Conservation (phyloP, 1,140 invertebrate species). For the Drosophila tsacasi region DNA sequence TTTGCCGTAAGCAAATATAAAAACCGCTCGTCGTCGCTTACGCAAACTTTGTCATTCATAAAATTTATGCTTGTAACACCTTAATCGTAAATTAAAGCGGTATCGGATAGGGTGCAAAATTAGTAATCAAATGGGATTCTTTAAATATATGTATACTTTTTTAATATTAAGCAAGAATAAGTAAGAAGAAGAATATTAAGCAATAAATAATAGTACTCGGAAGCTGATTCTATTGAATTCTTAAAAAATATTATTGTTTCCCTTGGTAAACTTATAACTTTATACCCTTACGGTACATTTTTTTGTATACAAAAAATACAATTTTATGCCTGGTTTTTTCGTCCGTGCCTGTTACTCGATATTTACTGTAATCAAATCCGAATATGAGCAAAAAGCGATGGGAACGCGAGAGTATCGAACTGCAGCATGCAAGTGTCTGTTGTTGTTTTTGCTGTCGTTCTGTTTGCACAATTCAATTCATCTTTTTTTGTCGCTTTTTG, state of each 20-base stretch:
- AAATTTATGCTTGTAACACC: slow-evolving; percentile 22
- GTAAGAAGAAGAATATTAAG: too few relatives aligned
- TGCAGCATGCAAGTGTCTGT: slow-evolving; percentile 27
- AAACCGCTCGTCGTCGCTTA: neutral
- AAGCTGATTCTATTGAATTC: neutral
- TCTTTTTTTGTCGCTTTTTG: slow-evolving; percentile 49
- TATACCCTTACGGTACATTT: neutral
- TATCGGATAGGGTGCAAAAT: too few relatives aligned
- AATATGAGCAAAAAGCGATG: slow-evolving; percentile 25
- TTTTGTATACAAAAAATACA: neutral
- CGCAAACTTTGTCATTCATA: slow-evolving; percentile 32
- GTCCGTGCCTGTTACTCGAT: slow-evolving; percentile 10
- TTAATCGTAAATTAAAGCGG: slow-evolving; percentile 9
- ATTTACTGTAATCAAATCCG: slow-evolving; percentile 41
- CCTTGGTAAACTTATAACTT: neutral
- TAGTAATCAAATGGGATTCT: too few relatives aligned
- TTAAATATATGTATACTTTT: neutral
- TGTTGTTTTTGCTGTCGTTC: slow-evolving; percentile 39
- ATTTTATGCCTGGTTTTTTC: neutral
- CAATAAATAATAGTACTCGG: too few relatives aligned
- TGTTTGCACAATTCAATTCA: slow-evolving; percentile 53
- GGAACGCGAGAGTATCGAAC: slow-evolving; percentile 33
- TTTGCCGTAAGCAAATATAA: slow-evolving; percentile 18
- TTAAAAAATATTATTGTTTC: neutral
- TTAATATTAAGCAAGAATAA: neutral